Evolutionary conservation across 2,113 vertebrate species (phyloP), one percentile per base, ranked within the genome.

Genomic region (Gadus chalcogrammus): DNA sequence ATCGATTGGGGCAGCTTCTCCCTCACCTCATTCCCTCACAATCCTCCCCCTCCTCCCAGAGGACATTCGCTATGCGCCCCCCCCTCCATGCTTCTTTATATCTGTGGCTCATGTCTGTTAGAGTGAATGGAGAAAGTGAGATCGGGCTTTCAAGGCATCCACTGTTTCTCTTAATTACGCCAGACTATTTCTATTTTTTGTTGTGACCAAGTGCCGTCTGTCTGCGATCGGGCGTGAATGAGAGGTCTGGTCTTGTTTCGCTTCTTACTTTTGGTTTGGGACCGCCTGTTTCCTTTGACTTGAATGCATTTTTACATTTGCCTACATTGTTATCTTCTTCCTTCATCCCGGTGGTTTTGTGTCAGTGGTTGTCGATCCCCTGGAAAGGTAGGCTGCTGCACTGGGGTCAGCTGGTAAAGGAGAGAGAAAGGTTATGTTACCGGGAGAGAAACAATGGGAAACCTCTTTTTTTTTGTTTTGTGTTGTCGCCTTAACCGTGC

Each of bases 251-350:
- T 94, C 92, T 96, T 91, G 61, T 62, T 22, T 5, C 95, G 95
- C 96, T 96, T 97, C 84, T 96, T 97, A 88, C 87, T 90, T 93
- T 96, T 95, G 85, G 82, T 89, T 91, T 80, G 82, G 85, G 73
- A 73, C 93, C 93, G 55, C 55, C 55, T 58, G 91, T 86, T 96
- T 94, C 94, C 93, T 89, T 93, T 96, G 95, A 97, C 95, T 96
- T 98, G 97, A 99, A 98, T 98, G 96, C 96, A 99, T 98, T 97
- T 98, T 98, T 98, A 97, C 94, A 98, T 97, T 58, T 96, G 96
- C 95, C 95, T 95, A 85, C 86, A 86, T 87, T 94, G 94, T 96
- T 88, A 87, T 85, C 93, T 95, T 91, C 93, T 92, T 89, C 91
- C 90, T 93, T 93, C 88, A 92, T 94, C 94, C 86, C 93, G 81